Conservation (phyloP, 2,888 invertebrate genomes). For the Andrena dorsata region DNA sequence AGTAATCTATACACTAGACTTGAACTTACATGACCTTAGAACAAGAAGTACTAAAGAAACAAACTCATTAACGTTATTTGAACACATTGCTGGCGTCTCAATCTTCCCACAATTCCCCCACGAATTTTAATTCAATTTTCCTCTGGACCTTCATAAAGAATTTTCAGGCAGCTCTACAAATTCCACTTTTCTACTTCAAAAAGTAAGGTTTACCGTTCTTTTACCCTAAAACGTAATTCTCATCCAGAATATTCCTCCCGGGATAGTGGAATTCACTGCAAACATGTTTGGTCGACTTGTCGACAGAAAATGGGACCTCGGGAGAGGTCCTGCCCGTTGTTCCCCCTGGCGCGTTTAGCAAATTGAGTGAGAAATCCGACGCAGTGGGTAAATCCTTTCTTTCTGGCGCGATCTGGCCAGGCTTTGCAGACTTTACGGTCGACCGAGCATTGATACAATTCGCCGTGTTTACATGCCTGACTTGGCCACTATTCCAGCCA, state of each 20-base stretch:
- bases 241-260: neutral
- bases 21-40: no score
- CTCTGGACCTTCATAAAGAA: no score
- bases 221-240: neutral
- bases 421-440: conserved; percentile 40
- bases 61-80: no score
- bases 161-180: no score
- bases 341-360: neutral
- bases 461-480: conserved; percentile 62
- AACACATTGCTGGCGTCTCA: no score
- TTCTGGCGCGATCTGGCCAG: conserved; percentile 23
- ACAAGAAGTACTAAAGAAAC: no score
- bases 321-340: conserved; percentile 5
- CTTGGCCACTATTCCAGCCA: conserved; percentile 61
- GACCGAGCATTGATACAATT: conserved; percentile 54
- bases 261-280: neutral
- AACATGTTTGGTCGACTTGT: neutral
- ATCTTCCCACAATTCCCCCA: no score
- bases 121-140: no score
- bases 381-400: conserved; percentile 51
- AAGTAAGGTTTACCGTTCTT: no score
- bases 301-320: neutral
- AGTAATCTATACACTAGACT: no score
- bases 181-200: no score
- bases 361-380: conserved; percentile 45